Percentiles rank a stretch among this genome's conserved stretches.
Conservation (phyloP, 2,113 vertebrate species). For the Actenoides lindsayi region DNA sequence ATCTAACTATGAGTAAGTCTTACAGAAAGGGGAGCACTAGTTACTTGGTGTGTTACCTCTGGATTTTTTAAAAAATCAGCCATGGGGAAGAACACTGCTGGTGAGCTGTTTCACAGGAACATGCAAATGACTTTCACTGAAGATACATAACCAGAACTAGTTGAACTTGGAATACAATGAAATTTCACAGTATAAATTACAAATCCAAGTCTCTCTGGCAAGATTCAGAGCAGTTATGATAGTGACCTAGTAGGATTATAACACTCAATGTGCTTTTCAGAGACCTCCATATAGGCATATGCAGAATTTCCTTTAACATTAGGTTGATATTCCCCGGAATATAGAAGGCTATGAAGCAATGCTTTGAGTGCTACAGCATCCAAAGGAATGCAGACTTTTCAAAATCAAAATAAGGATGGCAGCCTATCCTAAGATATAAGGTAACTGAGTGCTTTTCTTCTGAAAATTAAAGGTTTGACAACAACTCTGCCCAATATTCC, state of each 20-base stretch:
- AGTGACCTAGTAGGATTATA: not conserved
- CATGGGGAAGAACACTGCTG: rapidly evolving
- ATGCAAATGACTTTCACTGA: not conserved
- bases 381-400: rapidly evolving
- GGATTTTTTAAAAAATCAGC: not conserved
- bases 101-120: not conserved
- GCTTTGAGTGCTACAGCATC: not conserved
- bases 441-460: not conserved
- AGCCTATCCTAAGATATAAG: not conserved
- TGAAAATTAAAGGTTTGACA: not conserved
- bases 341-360: rapidly evolving
- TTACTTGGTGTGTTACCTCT: not conserved
- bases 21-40: not conserved
- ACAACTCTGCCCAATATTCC: not conserved
- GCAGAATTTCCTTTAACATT: not conserved
- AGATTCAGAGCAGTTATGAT: not conserved
- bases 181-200: not conserved
- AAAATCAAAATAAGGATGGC: not conserved
- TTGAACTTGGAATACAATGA: not conserved
- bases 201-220: not conserved
- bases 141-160: not conserved
- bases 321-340: not conserved
- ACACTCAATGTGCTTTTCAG: not conserved
- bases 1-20: not conserved
- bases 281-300: rapidly evolving